Evolutionary conservation across 2,113 vertebrate genomes (phyloP), one percentile per base, ranked within the genome.

Genomic region (Triplophysa siluroides): DNA sequence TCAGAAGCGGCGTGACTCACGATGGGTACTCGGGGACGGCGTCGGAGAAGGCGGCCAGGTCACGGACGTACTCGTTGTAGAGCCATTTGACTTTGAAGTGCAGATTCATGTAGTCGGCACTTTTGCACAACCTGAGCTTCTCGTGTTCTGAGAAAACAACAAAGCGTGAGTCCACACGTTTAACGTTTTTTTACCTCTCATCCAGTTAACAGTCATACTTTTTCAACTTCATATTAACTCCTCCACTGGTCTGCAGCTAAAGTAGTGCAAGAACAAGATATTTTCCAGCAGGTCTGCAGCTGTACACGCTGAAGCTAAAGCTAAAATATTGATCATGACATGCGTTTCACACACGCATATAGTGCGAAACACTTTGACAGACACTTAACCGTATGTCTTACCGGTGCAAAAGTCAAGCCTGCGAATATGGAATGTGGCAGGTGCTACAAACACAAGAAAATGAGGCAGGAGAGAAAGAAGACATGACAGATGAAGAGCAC

Each of bases 61-160:
- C 94, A 58, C 76, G 88, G 6, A 97, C 89, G 0, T 98, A 99
- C 82, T 99, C 98, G 2, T 97, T 98, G 92, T 97, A 92, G 4
- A 99, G 93, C 97, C 97, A 98, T 87, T 99, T 99, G 86, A 99
- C 97, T 90, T 99, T 99, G 91, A 99, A 99, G 90, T 99, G 98
- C 73, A 99, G 93, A 90, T 98, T 99, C 98, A 99, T 99, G 91
- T 99, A 99, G 92, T 99, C 97, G 0, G 97, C 95, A 2, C 95
- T 96, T 88, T 95, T 97, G 84, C 97, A 99, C 29, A 98, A 91
- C 21, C 90, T 92, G 71, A 96, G 94, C 62, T 95, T 97, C 86
- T 98, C 96, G 0, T 99, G 98, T 62, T 99, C 97, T 99, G 92
- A 45, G 78, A 83, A 85, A 23, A 67, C 33, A 83, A 52, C 50